Base-by-base conservation (phyloP, 2,797 vertebrate species). In the Linurgus olivaceus region DNA sequence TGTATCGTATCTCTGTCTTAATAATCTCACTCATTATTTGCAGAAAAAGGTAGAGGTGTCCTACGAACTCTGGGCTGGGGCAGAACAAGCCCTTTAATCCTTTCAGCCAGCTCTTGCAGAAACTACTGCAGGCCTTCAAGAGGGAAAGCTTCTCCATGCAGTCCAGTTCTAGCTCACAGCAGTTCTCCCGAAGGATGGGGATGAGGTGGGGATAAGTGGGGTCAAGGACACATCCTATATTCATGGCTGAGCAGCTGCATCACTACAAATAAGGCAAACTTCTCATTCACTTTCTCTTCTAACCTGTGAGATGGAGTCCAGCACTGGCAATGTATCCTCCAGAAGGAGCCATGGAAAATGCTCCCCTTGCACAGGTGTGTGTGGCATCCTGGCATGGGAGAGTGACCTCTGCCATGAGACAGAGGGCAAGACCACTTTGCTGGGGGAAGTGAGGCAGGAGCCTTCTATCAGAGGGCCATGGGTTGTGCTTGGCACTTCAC, bases 401-500 rank as follows among this genome's bases (percentile, higher is more conserved):
- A 61, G 5, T 4, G 4, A 11, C 37, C 35, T 33, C 4, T 5
- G 16, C 1, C 1, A 14, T 31, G 28, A 55, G 44, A 33, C n/a
- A 74, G 28, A 72, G 38, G 15, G 31, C 55, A 58, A 82, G 54
- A 37, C 11, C 25, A 38, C 37, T 2, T 8, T 77, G n/a, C 35
- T 4, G 2, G 9, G 13, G 4, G 67, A 80, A 26, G 14, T 4
- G 26, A 48, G 37, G 12, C 50, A 68, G 31, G 14, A 75, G 24
- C 24, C 52, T 2, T 0, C 29, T 50, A 2, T 62, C 78, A 68
- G 17, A 72, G n/a, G 8, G 10, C 12, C 42, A 0, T 10, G 17
- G 16, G 37, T 14, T 1, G 2, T 77, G n/a, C 17, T 17, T 47
- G n/a, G 31, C 42, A 31, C 51, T 62, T 50, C 18, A 17, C 26